These are phyloP conservation scores for Charadrius vociferus DNA, from an alignment of 2,113 vertebrate genomes.

Conservation along the genomic window DNA sequence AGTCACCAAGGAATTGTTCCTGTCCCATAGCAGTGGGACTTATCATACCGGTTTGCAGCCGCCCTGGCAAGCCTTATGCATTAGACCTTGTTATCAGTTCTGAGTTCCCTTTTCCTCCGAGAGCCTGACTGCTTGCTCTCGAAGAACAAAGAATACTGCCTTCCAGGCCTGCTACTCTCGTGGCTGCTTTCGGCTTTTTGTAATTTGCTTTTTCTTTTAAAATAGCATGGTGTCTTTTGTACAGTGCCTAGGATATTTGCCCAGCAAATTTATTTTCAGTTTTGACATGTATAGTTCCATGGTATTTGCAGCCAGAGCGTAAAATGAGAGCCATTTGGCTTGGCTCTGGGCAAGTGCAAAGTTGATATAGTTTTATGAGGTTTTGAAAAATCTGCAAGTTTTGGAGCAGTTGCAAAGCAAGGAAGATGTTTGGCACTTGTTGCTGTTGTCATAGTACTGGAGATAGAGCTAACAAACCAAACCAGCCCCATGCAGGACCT, in stretches of 20 bases:
- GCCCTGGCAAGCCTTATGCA: not conserved
- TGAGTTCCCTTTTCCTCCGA: not conserved
- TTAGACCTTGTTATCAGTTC: not conserved
- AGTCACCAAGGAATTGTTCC: not conserved
- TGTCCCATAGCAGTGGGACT: not conserved
- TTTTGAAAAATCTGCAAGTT: not conserved
- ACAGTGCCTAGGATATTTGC: not conserved
- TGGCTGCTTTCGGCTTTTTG: not conserved
- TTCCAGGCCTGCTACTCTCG: not conserved
- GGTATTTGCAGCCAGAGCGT: not conserved
- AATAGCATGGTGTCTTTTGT: not conserved
- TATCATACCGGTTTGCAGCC: not conserved
- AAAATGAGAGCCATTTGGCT: not conserved
- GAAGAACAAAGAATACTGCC: not conserved
- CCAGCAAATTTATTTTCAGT: not conserved
- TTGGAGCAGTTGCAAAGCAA: not conserved
- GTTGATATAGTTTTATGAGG: accelerated
- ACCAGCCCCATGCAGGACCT: not conserved
- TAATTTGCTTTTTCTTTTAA: not conserved
- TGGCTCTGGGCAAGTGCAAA: not conserved
- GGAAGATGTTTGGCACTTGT: no score
- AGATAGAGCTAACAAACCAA: not conserved
- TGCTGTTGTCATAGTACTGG: not conserved
- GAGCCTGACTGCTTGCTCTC: not conserved
- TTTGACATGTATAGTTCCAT: not conserved